A percentile compares a stretch with the other conserved stretches of the same genome.
Evolutionary conservation across 2,888 invertebrate species (phyloP).

Genomic region (Callyntrura sp.): DNA sequence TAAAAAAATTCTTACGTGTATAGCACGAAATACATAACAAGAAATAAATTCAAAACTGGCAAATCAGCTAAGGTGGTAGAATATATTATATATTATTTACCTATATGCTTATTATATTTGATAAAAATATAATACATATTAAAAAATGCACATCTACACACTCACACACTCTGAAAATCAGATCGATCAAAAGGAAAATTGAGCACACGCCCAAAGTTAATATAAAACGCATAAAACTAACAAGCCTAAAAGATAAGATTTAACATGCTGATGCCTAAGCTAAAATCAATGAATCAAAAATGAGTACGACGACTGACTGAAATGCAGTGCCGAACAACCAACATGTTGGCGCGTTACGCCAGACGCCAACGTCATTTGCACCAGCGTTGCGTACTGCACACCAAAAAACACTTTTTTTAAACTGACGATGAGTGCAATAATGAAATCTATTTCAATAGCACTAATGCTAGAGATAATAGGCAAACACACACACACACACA

Average conservation of each 20-base stretch:
- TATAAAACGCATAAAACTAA: constrained; percentile 44
- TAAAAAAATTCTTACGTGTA: neutral
- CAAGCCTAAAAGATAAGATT: constrained; percentile 47
- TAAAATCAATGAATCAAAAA: constrained; percentile 47
- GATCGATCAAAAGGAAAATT: constrained; percentile 35
- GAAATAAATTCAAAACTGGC: neutral
- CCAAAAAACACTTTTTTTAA: neutral
- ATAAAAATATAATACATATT: neutral
- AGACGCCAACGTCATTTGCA: constrained; percentile 3
- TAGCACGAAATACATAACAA: neutral
- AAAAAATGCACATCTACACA: neutral
- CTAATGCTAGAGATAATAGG: no score
- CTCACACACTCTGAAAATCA: neutral
- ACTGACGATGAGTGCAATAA: neutral
- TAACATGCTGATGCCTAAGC: neutral
- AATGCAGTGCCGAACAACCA: neutral
- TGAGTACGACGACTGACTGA: neutral
- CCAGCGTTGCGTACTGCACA: neutral
- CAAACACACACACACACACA: no score
- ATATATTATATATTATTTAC: no score
- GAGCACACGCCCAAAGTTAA: constrained; percentile 58
- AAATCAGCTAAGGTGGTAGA: neutral
- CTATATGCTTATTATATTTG: neutral
- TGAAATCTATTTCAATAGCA: neutral
- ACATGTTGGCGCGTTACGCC: neutral